These are phyloP conservation scores for Philonicus albiceps DNA, from an alignment of 2,888 invertebrate species.

Conservation along the genomic window DNA sequence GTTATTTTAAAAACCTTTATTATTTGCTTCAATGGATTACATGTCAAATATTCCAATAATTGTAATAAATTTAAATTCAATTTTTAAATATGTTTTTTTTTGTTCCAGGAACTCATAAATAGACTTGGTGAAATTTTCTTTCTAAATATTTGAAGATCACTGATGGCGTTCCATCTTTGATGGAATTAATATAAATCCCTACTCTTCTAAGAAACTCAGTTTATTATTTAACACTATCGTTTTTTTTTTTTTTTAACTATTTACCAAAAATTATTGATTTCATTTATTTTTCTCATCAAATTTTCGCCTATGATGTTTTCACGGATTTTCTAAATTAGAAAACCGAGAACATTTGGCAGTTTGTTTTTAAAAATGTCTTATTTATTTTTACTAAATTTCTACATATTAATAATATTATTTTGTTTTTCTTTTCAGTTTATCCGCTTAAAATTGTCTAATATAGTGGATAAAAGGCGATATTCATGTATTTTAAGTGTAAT, in stretches of 20 bases:
- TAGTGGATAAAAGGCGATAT: conserved; percentile 20
- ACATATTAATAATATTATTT: conserved; percentile 5
- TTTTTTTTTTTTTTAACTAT: too few relatives aligned
- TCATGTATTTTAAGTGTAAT: conserved; percentile 28
- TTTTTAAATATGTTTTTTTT: background rate
- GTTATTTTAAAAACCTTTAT: background rate
- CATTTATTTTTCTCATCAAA: background rate
- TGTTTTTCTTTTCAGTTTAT: background rate
- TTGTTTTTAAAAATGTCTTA: conserved; percentile 21
- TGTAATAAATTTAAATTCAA: background rate
- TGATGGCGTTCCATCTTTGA: background rate
- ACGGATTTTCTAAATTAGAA: background rate
- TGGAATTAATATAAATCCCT: background rate
- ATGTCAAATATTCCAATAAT: background rate
- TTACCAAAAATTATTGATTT: background rate
- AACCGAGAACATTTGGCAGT: conserved; percentile 22
- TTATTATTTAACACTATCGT: background rate
- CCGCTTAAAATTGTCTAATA: background rate
- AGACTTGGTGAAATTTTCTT: background rate
- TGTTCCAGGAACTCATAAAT: background rate
- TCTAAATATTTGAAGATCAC: background rate
- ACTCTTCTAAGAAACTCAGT: background rate
- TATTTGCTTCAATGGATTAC: background rate
- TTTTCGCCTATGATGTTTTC: background rate
- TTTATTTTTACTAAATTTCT: background rate